Conservation (phyloP, 1,140 invertebrate species). For the Cydia strobilella region DNA sequence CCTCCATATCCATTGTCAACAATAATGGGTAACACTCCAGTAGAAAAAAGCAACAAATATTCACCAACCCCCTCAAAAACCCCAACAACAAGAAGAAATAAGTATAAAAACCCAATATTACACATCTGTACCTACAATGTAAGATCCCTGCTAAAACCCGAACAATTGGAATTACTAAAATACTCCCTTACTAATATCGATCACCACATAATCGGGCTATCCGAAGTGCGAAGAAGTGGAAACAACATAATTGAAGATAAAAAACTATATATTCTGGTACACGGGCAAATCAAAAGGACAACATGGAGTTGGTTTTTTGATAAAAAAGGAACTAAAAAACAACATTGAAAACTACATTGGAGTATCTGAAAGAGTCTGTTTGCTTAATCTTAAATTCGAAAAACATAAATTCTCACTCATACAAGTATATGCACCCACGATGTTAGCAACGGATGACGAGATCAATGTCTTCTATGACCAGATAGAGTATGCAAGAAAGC, state of each 20-base stretch:
- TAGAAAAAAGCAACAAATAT: too few relatives aligned
- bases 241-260: background rate
- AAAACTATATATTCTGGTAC: constrained; percentile 10
- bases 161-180: too few relatives aligned
- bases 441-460: background rate
- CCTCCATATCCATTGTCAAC: too few relatives aligned
- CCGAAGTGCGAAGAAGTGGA: constrained; percentile 27
- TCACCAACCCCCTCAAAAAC: too few relatives aligned
- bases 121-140: too few relatives aligned
- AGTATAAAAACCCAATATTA: too few relatives aligned
- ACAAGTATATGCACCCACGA: constrained; percentile 30
- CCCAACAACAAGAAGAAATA: too few relatives aligned
- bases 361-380: constrained; percentile 30
- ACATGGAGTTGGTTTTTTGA: constrained; percentile 29
- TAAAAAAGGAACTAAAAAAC: constrained; percentile 29
- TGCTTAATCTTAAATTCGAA: constrained; percentile 16
- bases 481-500: constrained; percentile 4
- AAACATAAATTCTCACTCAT: background rate
- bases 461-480: constrained; percentile 24
- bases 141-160: too few relatives aligned
- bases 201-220: background rate
- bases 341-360: constrained; percentile 1
- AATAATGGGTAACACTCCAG: too few relatives aligned
- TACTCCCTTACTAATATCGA: too few relatives aligned
- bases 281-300: background rate